Evolutionary conservation across 2,888 invertebrate genomes (phyloP), one percentile per base, ranked within the genome.

Genomic region (Scaptodrosophila latifasciaeformis): DNA sequence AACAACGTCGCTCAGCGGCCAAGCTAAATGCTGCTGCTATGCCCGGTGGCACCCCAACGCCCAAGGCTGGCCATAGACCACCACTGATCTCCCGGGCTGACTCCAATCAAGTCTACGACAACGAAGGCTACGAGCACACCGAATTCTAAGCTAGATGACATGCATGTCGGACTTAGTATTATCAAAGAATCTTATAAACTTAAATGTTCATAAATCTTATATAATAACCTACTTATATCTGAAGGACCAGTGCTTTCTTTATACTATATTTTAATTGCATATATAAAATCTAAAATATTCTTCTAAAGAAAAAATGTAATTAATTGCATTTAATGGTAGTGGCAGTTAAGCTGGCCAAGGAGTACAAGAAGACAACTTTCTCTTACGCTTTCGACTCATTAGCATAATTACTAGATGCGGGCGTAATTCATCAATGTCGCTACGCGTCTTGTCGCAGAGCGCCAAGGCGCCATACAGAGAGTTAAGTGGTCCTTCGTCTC

Each of bases 1-100:
- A 84, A 55, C 81, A 81, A 48, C 81, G 78, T 2, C 77, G 83
- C 31, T 74, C 70, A 12, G 70, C 62, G 42, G 82, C 82, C 24
- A 85, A 82, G 51, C 75, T 57, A 13, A 67, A 67, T 44, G 76
- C 72, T 5, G 67, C 69, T 7, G 49, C 48, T 37, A 71, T 56
- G 27, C 64, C 75, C 3, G 62, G 53, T 0, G 77, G 44, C 62
- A 54, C 67, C 1, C 58, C 66, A 10, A 65, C 65, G 5, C 59
- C 66, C 12, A 67, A 59, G 21, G 3, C 61, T 0, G 59, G 66
- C 10, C 54, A 37, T 1, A 56, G 72, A 7, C 72, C 65, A 1
- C 71, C 62, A 0, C 9, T 63, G 12, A 44, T 54, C 2, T 66
- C 71, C 45, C 62, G 44, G 31, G 75, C 71, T 1, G 71, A 75